A percentile compares a stretch with the other conserved stretches of the same genome.
These are phyloP conservation scores for Pampus argenteus DNA, from an alignment of 2,797 vertebrate species.

Conservation along the genomic window DNA sequence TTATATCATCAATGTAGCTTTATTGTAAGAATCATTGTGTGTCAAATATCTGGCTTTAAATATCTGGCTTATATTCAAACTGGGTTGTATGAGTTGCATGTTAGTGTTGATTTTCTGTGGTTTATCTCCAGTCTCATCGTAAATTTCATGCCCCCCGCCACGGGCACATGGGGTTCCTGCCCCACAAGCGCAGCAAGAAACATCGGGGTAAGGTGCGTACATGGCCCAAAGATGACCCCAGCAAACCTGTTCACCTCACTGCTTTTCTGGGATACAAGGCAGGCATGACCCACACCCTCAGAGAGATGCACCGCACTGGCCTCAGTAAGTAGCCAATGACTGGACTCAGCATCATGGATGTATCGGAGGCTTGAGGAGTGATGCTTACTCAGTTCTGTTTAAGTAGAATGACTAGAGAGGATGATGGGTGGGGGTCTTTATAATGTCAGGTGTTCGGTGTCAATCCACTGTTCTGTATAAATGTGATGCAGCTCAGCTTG, in stretches of 20 bases:
- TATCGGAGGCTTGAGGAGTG: not conserved
- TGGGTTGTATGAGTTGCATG: not conserved
- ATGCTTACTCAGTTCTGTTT: not conserved
- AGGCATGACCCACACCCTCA: constrained; percentile 94
- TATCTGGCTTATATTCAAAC: not conserved
- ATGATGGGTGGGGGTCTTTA: not conserved
- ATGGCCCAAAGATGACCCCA: constrained; percentile 93
- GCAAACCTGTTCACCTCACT: constrained; percentile 90
- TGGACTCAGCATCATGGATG: not conserved
- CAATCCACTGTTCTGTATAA: not conserved
- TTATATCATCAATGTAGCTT: too few relatives aligned
- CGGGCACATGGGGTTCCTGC: constrained; percentile 94
- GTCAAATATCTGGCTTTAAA: not conserved
- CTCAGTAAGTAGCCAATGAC: constrained; percentile 86
- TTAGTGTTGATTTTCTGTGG: not conserved
- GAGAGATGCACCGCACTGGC: constrained; percentile 89
- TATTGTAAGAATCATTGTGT: not conserved
- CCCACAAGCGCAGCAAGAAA: constrained; percentile 88
- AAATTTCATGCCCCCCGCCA: constrained; percentile 96
- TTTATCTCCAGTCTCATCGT: constrained; percentile 88
- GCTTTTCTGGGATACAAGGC: constrained; percentile 97
- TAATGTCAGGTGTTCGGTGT: not conserved
- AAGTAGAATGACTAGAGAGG: not conserved
- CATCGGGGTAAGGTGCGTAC: constrained; percentile 91
- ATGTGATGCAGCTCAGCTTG: not conserved